Evolutionary conservation across 2,888 invertebrate species (phyloP), one percentile per base, ranked within the genome.

Genomic region (Archips crataeganus): DNA sequence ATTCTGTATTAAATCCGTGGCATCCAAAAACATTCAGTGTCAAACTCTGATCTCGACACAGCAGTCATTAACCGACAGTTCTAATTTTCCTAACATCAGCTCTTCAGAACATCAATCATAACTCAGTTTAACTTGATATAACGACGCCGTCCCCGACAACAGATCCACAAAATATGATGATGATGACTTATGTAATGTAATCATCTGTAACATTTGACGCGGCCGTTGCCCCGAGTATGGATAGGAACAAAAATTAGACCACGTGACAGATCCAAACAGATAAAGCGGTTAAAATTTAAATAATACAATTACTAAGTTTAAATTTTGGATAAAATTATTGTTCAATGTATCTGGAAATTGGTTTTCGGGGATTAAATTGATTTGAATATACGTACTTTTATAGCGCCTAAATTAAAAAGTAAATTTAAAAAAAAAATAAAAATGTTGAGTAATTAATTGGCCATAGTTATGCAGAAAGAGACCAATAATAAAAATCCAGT

Each of bases 141-240:
- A 88, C 82, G 78, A 73, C 76, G 71, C 79, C 74, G 79, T 77
- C 79, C 82, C 81, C 81, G 84, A 84, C 87, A 87, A 84, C 85
- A 83, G 86, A 87, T 90, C 87, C 85, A 87, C 87, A 84, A 90
- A 89, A 88, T 87, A 88, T 87, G 89, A 90, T 89, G 89, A 90
- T 91, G 91, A 92, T 82, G 82, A 81, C 88, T 91, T 91, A 90
- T 90, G 90, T 91, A 88, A 91, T 85, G 91, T 87, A 92, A 92
- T 92, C 91, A 92, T 90, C 89, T 89, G 87, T 90, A 90, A 88
- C 90, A 87, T 90, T 90, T 90, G 88, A 90, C 87, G 89, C 85
- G 88, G 86, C 79, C 87, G 80, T 81, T 81, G 84, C 77, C 81
- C 78, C 74, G 13, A 45, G 86, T 88, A 91, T 72, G 47, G 87